Evolutionary conservation across 2,113 vertebrate species (phyloP).

Genomic region (Spheniscus mendiculus): DNA sequence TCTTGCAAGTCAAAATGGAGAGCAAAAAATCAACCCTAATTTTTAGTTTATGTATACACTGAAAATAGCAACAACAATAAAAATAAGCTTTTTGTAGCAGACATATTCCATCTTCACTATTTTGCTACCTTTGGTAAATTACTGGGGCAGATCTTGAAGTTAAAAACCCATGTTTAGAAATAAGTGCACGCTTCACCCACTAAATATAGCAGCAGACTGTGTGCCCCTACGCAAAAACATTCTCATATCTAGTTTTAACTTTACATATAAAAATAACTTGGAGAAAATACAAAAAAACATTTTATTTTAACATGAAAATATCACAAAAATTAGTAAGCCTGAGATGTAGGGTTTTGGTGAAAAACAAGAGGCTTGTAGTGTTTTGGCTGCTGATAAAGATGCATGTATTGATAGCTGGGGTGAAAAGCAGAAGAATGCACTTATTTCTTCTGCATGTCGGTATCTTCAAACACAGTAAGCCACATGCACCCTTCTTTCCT

Average conservation of each 20-base stretch:
- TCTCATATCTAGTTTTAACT: slow-evolving; percentile 95
- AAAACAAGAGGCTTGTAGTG: slow-evolving; percentile 97
- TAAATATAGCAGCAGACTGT: slow-evolving; percentile 90
- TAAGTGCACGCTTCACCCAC: slow-evolving; percentile 93
- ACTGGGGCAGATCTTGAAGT: slow-evolving; percentile 89
- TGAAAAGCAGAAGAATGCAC: slow-evolving; percentile 88
- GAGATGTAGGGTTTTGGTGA: slow-evolving; percentile 98
- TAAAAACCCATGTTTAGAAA: slow-evolving; percentile 93
- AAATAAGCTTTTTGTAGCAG: slow-evolving; percentile 89
- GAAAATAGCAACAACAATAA: slow-evolving; percentile 88
- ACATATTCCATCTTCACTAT: slow-evolving; percentile 90
- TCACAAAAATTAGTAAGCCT: slow-evolving; percentile 98
- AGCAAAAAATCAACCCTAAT: slow-evolving; percentile 88
- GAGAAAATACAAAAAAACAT: slow-evolving; percentile 96
- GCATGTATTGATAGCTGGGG: slow-evolving; percentile 91
- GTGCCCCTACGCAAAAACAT: slow-evolving; percentile 93
- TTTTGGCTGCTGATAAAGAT: slow-evolving; percentile 99
- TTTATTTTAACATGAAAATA: slow-evolving; percentile 98
- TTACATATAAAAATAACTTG: slow-evolving; percentile 99
- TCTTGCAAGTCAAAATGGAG: slow-evolving; percentile 93
- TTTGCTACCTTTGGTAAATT: slow-evolving; percentile 98
- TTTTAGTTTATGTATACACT: slow-evolving; percentile 89
- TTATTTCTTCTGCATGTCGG: slow-evolving; percentile 85
- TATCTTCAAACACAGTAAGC: slow-evolving; percentile 81
- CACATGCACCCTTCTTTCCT: slow-evolving; percentile 83